These are phyloP conservation scores for Strix aluco DNA, from an alignment of 2,113 vertebrate genomes.

Conservation along the genomic window DNA sequence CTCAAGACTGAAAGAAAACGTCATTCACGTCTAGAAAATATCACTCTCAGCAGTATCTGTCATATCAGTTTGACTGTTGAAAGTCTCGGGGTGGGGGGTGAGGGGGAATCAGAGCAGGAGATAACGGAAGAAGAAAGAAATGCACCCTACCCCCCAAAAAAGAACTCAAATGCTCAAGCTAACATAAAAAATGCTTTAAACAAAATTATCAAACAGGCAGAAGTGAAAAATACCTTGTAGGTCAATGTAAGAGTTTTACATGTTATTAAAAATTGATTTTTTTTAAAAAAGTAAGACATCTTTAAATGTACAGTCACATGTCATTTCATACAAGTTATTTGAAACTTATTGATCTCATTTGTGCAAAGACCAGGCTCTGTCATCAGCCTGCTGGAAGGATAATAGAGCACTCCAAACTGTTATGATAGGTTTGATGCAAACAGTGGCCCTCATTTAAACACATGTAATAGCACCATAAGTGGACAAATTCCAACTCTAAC, in stretches of 20 bases:
- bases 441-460: slow-evolving; percentile 71
- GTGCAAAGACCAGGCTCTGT: slow-evolving; percentile 63
- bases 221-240: slow-evolving; percentile 48
- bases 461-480: slow-evolving; percentile 70
- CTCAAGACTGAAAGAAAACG: slow-evolving; percentile 34
- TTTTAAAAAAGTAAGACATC: slow-evolving; percentile 42
- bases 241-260: slow-evolving; percentile 69
- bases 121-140: slow-evolving; percentile 22
- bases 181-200: slow-evolving; percentile 63
- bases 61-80: slow-evolving; percentile 11
- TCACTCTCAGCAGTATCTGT: background rate
- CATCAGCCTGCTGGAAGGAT: slow-evolving; percentile 79
- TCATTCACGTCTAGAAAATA: background rate
- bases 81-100: background rate
- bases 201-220: slow-evolving; percentile 60
- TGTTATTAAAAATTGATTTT: slow-evolving; percentile 78
- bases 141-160: background rate
- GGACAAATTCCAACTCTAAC: slow-evolving; percentile 65
- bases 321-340: slow-evolving; percentile 76
- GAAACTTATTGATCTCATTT: slow-evolving; percentile 82
- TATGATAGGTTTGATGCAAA: slow-evolving; percentile 78
- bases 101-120: background rate
- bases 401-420: slow-evolving; percentile 77
- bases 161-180: slow-evolving; percentile 24
- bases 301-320: slow-evolving; percentile 69